phyloP scores from a whole-genome alignment of 2,888 invertebrate species.

The Artemia sp. region DNA sequence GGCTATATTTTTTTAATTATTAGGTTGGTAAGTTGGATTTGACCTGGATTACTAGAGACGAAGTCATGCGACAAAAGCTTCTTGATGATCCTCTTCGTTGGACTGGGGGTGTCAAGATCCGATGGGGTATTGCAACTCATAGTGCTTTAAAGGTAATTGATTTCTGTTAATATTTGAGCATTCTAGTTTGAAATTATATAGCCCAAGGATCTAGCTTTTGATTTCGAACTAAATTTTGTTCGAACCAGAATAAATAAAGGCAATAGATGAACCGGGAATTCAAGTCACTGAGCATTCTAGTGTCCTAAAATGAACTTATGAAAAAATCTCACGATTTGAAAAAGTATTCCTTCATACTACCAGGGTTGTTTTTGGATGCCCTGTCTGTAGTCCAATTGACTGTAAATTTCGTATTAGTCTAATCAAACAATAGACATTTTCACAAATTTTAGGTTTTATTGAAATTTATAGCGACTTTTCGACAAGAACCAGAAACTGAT shows the following conservation, averaged over 20 bases:
- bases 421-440: not conserved
- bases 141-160: conserved; percentile 26
- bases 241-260: too few species aligned
- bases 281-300: too few species aligned
- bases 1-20: conserved; percentile 3
- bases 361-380: too few species aligned
- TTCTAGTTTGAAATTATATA: too few species aligned
- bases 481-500: too few species aligned
- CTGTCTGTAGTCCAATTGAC: not conserved
- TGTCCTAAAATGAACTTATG: too few species aligned
- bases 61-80: conserved; percentile 30
- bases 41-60: conserved; percentile 30
- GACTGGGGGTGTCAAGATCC: conserved; percentile 31
- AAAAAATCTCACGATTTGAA: too few species aligned
- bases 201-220: too few species aligned
- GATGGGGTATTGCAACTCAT: conserved; percentile 30
- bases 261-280: too few species aligned
- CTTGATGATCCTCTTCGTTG: conserved; percentile 31
- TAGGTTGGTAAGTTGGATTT: conserved; percentile 28
- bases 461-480: not conserved
- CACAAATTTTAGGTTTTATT: not conserved
- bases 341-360: too few species aligned
- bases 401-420: not conserved
- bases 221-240: too few species aligned
- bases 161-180: too few species aligned